Base-by-base conservation (phyloP, 2,113 vertebrate species). In the Haplochromis burtoni region DNA sequence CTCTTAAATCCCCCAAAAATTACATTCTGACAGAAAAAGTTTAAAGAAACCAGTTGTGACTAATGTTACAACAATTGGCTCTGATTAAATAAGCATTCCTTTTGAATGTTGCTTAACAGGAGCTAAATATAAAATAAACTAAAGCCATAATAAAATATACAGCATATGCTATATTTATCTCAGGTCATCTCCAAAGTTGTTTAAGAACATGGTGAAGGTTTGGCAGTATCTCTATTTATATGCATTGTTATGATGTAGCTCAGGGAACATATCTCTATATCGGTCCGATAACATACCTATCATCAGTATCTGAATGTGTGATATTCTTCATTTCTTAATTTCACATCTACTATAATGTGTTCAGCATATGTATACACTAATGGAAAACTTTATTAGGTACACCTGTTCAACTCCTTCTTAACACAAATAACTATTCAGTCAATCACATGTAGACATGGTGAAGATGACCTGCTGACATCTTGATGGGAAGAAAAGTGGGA, bases 11-110 rank as follows among this genome's bases (percentile, higher is more conserved):
- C 35, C 42, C 3, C 0, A 0, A 13, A 82, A 54, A n/a, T 49
- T 4, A 78, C 31, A 71, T 42, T 7, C 11, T 10, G n/a, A 26
- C 47, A 66, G 80, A 83, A 76, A 81, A 84, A 33, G 17, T 51
- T 40, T 87, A 68, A 87, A 73, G 14, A 84, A 78, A 86, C 53
- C 19, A 31, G 68, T 61, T n/a, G 40, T 35, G 14, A 66, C 35
- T 11, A 83, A 49, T 86, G 19, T 14, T 78, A 31, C 42, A 78
- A 33, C 42, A 78, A 33, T 29, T n/a, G 33, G 17, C 29, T 78
- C 26, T 31, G 16, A 79, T 51, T 53, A 53, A 49, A 49, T 17
- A 35, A 29, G 1, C 9, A 79, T 79, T 79, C n/a, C 47, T 53
- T 79, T 51, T 79, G 47, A 79, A 33, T 35, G 76, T 35, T 35